Conservation (phyloP, 2,113 vertebrate species). For the Eudyptes chrysolophus region DNA sequence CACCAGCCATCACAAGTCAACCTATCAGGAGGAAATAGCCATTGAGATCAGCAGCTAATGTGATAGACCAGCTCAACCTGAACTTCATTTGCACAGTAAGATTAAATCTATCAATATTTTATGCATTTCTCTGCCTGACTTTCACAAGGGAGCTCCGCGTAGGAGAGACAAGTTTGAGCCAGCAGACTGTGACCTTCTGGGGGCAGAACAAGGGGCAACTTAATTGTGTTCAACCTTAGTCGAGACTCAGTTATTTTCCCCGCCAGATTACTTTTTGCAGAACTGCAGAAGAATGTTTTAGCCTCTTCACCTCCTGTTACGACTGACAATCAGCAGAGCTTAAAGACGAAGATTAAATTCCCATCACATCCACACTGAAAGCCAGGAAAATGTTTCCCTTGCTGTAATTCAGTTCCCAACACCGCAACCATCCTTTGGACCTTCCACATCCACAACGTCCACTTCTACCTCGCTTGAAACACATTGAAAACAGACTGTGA, state of each 20-base stretch:
- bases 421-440: not conserved
- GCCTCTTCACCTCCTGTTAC: constrained; percentile 17
- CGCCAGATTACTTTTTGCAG: constrained; percentile 23
- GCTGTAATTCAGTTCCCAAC: not conserved
- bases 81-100: not conserved
- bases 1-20: not conserved
- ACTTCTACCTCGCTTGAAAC: not conserved
- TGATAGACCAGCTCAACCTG: not conserved
- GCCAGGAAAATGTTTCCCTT: not conserved
- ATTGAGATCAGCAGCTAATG: not conserved
- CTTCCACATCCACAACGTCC: not conserved
- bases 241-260: not conserved
- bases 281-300: not conserved
- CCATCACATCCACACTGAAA: not conserved
- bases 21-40: not conserved
- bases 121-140: not conserved
- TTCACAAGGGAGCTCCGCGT: not conserved
- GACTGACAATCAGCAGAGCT: not conserved
- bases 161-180: not conserved
- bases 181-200: not conserved
- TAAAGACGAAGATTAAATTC: not conserved
- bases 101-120: constrained; percentile 52
- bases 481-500: not conserved
- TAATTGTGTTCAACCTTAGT: not conserved
- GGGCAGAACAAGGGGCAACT: not conserved